phyloP scores from a whole-genome alignment of 2,113 vertebrate genomes.

The Menidia beryllina region DNA sequence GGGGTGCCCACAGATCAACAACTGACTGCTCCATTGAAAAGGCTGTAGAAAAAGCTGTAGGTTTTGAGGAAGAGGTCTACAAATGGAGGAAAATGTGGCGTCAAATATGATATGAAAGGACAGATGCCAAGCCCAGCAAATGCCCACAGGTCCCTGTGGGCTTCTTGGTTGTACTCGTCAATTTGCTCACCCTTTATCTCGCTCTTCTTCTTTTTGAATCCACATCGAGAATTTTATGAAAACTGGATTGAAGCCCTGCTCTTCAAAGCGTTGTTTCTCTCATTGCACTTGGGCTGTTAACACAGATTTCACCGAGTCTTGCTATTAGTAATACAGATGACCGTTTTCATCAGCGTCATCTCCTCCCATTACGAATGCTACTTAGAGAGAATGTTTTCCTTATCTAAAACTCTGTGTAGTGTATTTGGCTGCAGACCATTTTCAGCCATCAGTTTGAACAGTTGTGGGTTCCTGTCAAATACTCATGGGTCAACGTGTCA shows the following conservation, averaged over 20 bases:
- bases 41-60: too few species aligned
- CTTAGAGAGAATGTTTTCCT: neutral
- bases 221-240: neutral
- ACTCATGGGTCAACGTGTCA: neutral
- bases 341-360: conserved; percentile 1
- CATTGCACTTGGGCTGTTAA: neutral
- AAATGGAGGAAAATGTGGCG: conserved; percentile 7
- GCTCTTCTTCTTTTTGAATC: conserved; percentile 7
- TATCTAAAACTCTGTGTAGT: neutral
- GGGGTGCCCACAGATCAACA: too few species aligned
- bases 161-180: neutral
- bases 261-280: conserved; percentile 12
- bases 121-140: neutral
- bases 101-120: conserved; percentile 1
- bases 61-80: neutral
- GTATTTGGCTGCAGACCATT: neutral
- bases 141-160: neutral
- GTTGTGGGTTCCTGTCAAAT: conserved; percentile 11
- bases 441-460: neutral
- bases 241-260: neutral
- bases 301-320: neutral
- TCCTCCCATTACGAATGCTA: neutral
- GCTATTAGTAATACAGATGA: neutral
- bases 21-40: too few species aligned
- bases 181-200: neutral